Percentiles rank a stretch among this genome's conserved stretches.
Conservation (phyloP, 1,140 invertebrate species). For the Monochamus saltuarius region DNA sequence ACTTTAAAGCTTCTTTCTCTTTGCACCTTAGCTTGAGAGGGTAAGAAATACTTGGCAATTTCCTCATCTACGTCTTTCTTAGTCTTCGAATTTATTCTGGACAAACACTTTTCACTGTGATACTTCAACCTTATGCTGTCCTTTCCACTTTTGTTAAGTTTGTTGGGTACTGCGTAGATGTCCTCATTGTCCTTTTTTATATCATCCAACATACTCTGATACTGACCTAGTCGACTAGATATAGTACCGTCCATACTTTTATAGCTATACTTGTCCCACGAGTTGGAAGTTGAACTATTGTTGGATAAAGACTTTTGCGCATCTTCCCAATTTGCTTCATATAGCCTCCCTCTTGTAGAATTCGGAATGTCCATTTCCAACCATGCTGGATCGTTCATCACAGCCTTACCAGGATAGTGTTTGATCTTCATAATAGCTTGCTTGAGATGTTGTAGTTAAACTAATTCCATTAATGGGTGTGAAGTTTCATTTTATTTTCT, state of each 20-base stretch:
- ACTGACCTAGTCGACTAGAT: slow-evolving; percentile 43
- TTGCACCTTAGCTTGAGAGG: slow-evolving; percentile 31
- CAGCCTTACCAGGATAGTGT: slow-evolving; percentile 77
- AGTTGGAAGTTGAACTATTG: slow-evolving; percentile 37
- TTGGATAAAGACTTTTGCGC: slow-evolving; percentile 50
- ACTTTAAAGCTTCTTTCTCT: slow-evolving; percentile 18
- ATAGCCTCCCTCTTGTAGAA: slow-evolving; percentile 70
- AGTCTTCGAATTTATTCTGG: slow-evolving; percentile 44
- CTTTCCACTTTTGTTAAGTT: slow-evolving; percentile 30
- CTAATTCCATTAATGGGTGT: background rate
- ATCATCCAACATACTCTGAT: slow-evolving; percentile 44
- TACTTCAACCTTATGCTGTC: slow-evolving; percentile 42
- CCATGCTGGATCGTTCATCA: slow-evolving; percentile 69
- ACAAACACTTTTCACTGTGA: slow-evolving; percentile 48
- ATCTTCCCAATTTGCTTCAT: slow-evolving; percentile 81
- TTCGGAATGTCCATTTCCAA: slow-evolving; percentile 60
- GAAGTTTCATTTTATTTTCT: no score
- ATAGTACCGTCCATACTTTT: slow-evolving; percentile 34
- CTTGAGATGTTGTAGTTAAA: background rate
- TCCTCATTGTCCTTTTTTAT: slow-evolving; percentile 37
- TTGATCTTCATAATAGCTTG: slow-evolving; percentile 71
- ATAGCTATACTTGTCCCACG: slow-evolving; percentile 43
- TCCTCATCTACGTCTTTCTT: slow-evolving; percentile 31
- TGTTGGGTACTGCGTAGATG: slow-evolving; percentile 30
- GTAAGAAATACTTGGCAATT: slow-evolving; percentile 37